Base-by-base conservation (phyloP, 2,797 vertebrate genomes). In the Xenentodon cancila region DNA sequence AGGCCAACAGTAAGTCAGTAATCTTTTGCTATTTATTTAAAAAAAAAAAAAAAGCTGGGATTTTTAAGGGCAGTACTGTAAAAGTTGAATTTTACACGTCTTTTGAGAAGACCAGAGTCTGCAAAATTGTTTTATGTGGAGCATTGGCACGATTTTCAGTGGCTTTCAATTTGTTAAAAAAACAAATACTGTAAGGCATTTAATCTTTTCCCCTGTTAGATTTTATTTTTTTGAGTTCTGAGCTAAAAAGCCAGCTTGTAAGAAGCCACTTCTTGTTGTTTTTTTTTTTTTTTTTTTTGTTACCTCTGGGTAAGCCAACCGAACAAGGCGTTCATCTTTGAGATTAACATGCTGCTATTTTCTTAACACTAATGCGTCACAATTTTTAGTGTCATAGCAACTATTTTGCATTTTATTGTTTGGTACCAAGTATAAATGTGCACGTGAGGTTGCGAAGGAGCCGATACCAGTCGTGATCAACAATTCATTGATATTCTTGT, bases 261-360 rank as follows among this genome's bases (percentile, higher is more conserved):
- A n/a, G 32, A 69, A 51, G 55, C 12, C 1, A 57, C 34, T 55
- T 53, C 46, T 22, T 9, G 34, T 59, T 22, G 9, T 5, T n/a
- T 1, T 53, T 55, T 59, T 19, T 5, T 9, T 12, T 2, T 58
- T 62, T 47, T 16, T 20, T 3, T 51, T 48, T 4, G 19, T 54
- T 62, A 27, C 22, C n/a, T 32, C 47, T 40, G 20, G 45, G 16
- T 47, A 61, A 59, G 57, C 64, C 65, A 72, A 75, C 54, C 30
- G 64, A 75, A 75, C 68, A 50, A 20, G n/a, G 13, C 45, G 44
- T 62, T 68, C 37, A 44, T 63, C 54, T 71, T 18, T 49, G 59
- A 73, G 61, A 50, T 42, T 71, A 73, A 78, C 63, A 72, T 81
- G 87, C 87, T 91, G 88, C 83, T 89, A 86, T 61, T 53, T 68